Percentiles rank a stretch among this genome's conserved stretches.
phyloP scores from a whole-genome alignment of 1,140 invertebrate genomes.

The Saxidomus purpurata region DNA sequence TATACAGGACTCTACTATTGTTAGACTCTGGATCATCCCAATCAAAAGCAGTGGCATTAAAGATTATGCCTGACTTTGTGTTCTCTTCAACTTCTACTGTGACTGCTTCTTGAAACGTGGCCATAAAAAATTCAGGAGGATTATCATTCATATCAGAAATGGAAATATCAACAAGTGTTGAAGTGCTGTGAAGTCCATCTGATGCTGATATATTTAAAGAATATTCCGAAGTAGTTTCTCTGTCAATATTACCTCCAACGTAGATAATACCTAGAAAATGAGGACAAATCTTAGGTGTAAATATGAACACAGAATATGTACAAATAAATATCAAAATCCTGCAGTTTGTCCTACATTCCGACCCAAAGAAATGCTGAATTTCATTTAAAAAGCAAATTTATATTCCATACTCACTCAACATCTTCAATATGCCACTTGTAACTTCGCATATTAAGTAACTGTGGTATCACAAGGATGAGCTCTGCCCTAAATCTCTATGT shows the following conservation, averaged over 20 bases:
- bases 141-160: slow-evolving; percentile 48
- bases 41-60: neutral
- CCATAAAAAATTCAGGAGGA: neutral
- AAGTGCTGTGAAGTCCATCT: slow-evolving; percentile 9
- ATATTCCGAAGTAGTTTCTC: neutral
- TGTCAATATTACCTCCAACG: slow-evolving; percentile 39
- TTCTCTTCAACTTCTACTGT: neutral
- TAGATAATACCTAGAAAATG: slow-evolving; percentile 26
- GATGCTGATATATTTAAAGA: neutral
- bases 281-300: too few relatives aligned
- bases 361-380: too few relatives aligned
- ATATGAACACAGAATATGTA: too few relatives aligned
- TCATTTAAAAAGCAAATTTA: too few relatives aligned
- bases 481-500: too few relatives aligned
- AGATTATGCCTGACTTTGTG: neutral
- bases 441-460: too few relatives aligned
- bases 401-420: too few relatives aligned
- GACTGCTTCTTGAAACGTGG: neutral
- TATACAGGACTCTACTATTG: slow-evolving; percentile 8
- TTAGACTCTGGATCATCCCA: neutral
- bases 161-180: neutral
- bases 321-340: too few relatives aligned
- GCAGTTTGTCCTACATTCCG: too few relatives aligned
- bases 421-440: too few relatives aligned
- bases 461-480: too few relatives aligned